Base-by-base conservation (phyloP, 2,113 vertebrate genomes). In the Vulpes ferrilata region DNA sequence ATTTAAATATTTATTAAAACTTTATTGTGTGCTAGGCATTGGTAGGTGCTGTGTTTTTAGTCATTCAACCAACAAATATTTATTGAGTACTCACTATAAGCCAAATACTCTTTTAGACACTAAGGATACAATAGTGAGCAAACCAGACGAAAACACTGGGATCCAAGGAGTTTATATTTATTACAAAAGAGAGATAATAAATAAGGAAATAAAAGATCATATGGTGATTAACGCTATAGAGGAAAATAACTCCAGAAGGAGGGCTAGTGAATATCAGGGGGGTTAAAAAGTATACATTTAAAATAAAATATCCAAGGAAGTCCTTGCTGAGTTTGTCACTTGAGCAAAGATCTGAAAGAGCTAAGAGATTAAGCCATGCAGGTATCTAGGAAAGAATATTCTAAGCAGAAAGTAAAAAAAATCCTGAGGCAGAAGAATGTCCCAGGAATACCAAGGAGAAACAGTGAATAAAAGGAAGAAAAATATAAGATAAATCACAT, bases 1-100 rank as follows among this genome's bases (percentile, higher is more conserved):
- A 79, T 57, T 48, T 51, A 93, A 89, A 89, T 78, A 85, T 43
- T 62, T 69, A 53, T n/a, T 79, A 93, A 67, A 91, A 76, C 23
- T 69, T 55, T 60, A 27, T 11, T 53, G 23, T 59, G 64, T 81
- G 55, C 12, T 48, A 32, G 35, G 38, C 9, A 59, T 38, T 74
- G 38, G 57, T 51, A 82, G 30, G 30, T 60, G 19, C 30, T 88
- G 25, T 27, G 32, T 85, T 81, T 94, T 93, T 64, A 76, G n/a
- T 90, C 11, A n/a, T 43, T 88, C 71, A 83, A 38, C 67, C 69
- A 84, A 30, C 32, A 69, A 89, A 84, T 84, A 84, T 76, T 60
- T 48, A 76, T 22, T 88, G 27, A 82, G 13, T 35, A 55, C 38
- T 25, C 20, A 60, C 55, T n/a, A 60, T 60, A 60, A 92, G 22